These are phyloP conservation scores for Toxostoma redivivum DNA, from an alignment of 2,113 vertebrate genomes.

Conservation along the genomic window DNA sequence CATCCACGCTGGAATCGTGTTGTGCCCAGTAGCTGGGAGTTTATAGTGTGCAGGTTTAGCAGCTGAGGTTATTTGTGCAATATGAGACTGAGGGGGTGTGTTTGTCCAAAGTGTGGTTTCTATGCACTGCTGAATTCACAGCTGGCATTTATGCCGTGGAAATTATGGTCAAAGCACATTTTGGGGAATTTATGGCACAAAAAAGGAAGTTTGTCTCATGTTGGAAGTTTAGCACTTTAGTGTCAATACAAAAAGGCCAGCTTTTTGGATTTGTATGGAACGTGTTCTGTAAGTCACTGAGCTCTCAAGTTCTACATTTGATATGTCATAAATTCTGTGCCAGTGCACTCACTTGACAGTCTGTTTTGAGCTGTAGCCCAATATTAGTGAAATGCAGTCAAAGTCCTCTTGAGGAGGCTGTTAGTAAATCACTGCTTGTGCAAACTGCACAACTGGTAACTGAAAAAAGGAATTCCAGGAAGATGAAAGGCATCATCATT, in stretches of 20 bases:
- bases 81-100: fast-evolving
- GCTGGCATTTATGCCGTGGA: not conserved
- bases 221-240: not conserved
- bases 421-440: not conserved
- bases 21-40: not conserved
- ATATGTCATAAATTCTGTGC: not conserved
- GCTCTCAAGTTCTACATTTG: not conserved
- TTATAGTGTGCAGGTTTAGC: not conserved
- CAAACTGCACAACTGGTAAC: not conserved
- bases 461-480: not conserved
- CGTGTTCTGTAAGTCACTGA: not conserved
- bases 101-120: not conserved
- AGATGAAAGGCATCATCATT: not conserved
- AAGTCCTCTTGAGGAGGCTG: not conserved
- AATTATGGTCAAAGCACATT: not conserved
- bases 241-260: not conserved
- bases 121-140: not conserved
- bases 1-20: not conserved
- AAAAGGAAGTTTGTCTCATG: not conserved
- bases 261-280: not conserved
- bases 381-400: not conserved
- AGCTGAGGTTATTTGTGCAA: not conserved
- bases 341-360: not conserved
- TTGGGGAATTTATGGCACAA: not conserved
- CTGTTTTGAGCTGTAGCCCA: not conserved